Conservation (phyloP, 2,113 vertebrate genomes). For the Corythaeola cristata region DNA sequence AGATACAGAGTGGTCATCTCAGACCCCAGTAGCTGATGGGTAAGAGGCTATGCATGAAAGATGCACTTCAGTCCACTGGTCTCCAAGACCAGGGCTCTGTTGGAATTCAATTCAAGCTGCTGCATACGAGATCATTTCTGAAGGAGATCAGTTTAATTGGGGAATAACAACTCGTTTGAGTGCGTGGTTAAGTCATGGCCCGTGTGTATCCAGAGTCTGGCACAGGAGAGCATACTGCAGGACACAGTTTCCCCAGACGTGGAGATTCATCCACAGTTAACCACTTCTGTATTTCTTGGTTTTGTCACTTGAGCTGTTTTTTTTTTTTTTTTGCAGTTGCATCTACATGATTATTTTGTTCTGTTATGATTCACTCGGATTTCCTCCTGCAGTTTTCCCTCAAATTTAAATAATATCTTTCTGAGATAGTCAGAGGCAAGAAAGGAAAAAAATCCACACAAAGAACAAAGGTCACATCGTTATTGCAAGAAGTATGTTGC, state of each 20-base stretch:
- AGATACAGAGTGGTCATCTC: not conserved
- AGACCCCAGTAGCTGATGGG: not conserved
- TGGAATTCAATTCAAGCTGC: not conserved
- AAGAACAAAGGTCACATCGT: not conserved
- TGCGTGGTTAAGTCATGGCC: not conserved
- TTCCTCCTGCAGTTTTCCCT: not conserved
- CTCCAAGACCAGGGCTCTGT: not conserved
- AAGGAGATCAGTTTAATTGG: not conserved
- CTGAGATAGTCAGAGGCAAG: not conserved
- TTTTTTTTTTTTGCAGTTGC: not conserved
- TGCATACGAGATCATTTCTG: not conserved
- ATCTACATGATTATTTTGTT: not conserved
- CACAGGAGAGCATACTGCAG: not conserved
- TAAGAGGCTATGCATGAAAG: not conserved
- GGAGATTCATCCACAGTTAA: not conserved
- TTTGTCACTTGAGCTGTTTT: not conserved
- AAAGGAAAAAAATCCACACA: not conserved
- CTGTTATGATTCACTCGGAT: not conserved
- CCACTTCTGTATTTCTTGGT: not conserved
- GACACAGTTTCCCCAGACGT: not conserved
- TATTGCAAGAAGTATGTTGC: not conserved
- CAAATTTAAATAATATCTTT: not conserved
- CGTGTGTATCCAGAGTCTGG: not conserved
- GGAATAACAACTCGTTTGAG: not conserved
- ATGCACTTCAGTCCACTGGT: not conserved